Conservation (phyloP, 1,140 invertebrate genomes). For the Apis cerana region DNA sequence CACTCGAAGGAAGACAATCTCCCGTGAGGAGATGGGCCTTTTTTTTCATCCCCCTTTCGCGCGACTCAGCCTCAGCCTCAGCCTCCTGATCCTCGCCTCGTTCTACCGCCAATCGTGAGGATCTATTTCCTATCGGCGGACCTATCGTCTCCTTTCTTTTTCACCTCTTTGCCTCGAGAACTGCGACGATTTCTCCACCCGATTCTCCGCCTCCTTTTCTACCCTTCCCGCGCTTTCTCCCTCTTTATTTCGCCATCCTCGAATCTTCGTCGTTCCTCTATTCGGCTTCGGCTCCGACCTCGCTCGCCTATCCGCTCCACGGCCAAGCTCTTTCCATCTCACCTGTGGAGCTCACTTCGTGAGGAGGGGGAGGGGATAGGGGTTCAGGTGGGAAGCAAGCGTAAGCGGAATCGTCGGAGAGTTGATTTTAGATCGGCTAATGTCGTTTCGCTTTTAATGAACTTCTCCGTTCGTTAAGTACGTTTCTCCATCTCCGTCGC, state of each 20-base stretch:
- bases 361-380: neutral
- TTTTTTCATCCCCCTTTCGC: slow-evolving; percentile 47
- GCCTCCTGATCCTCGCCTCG: slow-evolving; percentile 37
- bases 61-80: neutral
- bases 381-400: slow-evolving; percentile 46
- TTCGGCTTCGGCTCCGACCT: slow-evolving; percentile 12
- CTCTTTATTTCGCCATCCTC: slow-evolving; percentile 2
- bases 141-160: slow-evolving; percentile 54
- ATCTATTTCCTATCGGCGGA: slow-evolving; percentile 80
- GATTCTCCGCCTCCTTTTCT: slow-evolving; percentile 51
- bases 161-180: slow-evolving; percentile 48
- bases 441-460: slow-evolving; percentile 81
- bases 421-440: slow-evolving; percentile 81
- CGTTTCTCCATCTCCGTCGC: slow-evolving; percentile 77
- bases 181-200: slow-evolving; percentile 67
- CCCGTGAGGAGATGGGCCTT: slow-evolving; percentile 79
- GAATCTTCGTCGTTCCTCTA: neutral
- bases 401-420: slow-evolving; percentile 66
- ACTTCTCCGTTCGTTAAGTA: slow-evolving; percentile 81
- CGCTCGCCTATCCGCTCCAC: slow-evolving; percentile 1
- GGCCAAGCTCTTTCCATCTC: slow-evolving; percentile 44
- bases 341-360: slow-evolving; percentile 46
- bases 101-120: slow-evolving; percentile 71
- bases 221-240: slow-evolving; percentile 30
- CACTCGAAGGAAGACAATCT: slow-evolving; percentile 78